Conservation (phyloP, 1,140 invertebrate species). For the Meteorus sp. region DNA sequence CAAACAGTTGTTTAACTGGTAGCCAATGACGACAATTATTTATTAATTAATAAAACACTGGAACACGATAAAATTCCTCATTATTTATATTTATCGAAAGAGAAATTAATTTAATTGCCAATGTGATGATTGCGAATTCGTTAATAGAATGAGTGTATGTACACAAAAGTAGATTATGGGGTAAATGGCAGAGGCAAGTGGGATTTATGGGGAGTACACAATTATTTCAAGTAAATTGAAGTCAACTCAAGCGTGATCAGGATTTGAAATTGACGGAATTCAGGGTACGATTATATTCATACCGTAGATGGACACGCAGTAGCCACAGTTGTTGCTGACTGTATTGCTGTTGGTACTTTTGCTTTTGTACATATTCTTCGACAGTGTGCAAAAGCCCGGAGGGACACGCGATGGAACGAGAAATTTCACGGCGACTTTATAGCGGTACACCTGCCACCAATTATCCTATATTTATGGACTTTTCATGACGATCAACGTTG, state of each 20-base stretch:
- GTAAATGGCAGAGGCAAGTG: too few relatives aligned
- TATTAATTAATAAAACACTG: not conserved
- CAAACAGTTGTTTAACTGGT: too few relatives aligned
- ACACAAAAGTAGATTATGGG: not conserved
- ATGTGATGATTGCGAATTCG: conserved; percentile 20
- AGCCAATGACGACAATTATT: too few relatives aligned
- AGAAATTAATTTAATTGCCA: conserved; percentile 18
- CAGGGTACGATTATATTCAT: conserved; percentile 24
- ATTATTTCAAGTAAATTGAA: conserved; percentile 21
- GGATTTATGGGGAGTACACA: conserved; percentile 4
- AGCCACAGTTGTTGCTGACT: not conserved
- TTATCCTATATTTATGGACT: conserved; percentile 40
- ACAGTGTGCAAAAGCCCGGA: conserved; percentile 27
- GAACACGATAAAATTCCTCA: not conserved
- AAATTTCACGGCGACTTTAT: conserved; percentile 27
- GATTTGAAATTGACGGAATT: conserved; percentile 21
- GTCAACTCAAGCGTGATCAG: conserved; percentile 22
- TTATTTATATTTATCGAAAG: not conserved
- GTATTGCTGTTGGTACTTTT: not conserved
- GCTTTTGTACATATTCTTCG: not conserved
- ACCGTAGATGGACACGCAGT: conserved; percentile 28
- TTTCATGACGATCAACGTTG: conserved; percentile 26
- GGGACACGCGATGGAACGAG: conserved; percentile 31
- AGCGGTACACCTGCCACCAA: conserved; percentile 32
- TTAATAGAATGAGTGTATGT: not conserved